Percentiles rank a stretch among this genome's conserved stretches.
Conservation (phyloP, 2,888 invertebrate genomes). For the Sphinx pinastri region DNA sequence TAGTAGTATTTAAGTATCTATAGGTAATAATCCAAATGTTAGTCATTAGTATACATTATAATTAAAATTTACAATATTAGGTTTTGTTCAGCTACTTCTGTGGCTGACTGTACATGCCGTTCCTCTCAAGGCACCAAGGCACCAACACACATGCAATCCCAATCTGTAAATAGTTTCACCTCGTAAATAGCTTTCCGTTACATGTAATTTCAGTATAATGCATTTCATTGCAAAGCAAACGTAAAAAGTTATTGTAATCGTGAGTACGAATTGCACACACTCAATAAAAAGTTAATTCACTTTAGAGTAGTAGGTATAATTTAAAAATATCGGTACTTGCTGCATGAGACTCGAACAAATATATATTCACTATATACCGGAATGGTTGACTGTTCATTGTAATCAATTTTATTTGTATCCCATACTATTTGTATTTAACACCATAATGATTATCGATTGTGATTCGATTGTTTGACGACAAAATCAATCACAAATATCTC, state of each 20-base stretch:
- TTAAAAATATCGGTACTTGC: conserved; percentile 15
- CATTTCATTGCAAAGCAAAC: neutral
- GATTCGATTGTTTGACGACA: too few relatives aligned
- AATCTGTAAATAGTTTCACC: neutral
- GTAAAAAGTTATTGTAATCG: neutral
- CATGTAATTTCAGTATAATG: conserved; percentile 1
- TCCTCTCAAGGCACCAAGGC: too few relatives aligned
- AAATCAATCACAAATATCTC: neutral
- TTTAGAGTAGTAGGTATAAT: conserved; percentile 9
- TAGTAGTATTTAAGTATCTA: too few relatives aligned
- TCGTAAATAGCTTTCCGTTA: neutral
- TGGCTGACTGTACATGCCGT: too few relatives aligned
- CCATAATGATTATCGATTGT: neutral
- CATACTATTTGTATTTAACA: neutral
- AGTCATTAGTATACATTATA: too few relatives aligned
- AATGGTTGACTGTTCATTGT: neutral
- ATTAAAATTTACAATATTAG: too few relatives aligned
- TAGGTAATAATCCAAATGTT: too few relatives aligned
- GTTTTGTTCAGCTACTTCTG: too few relatives aligned
- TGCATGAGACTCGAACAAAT: neutral
- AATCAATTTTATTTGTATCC: neutral
- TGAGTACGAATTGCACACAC: conserved; percentile 7
- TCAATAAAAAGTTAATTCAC: conserved; percentile 13
- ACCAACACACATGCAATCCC: neutral
- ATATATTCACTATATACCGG: neutral